Percentiles rank a stretch among this genome's conserved stretches.
phyloP scores from a whole-genome alignment of 2,797 vertebrate species.

The Serranus cabrilla region DNA sequence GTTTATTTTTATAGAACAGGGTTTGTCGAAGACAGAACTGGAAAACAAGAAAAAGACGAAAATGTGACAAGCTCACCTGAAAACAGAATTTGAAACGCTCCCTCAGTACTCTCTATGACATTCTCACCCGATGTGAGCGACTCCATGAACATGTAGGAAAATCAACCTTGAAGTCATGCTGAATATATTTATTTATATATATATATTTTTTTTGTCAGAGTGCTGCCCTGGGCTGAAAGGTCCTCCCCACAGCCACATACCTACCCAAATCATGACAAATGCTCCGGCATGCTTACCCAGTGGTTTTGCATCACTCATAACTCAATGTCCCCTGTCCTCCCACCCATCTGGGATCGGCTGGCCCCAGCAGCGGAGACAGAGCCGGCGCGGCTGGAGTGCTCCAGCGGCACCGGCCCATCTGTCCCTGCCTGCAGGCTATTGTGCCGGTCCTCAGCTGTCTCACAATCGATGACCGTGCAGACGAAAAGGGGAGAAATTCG shows the following conservation, averaged over 20 bases:
- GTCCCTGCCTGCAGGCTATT: conserved; percentile 68
- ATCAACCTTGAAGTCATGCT: conserved; percentile 4
- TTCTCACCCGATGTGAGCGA: background rate
- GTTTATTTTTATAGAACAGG: conserved; percentile 60
- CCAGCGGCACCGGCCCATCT: conserved; percentile 68
- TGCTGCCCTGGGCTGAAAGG: conserved; percentile 5
- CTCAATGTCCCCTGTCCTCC: conserved; percentile 68
- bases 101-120: conserved; percentile 11
- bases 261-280: conserved; percentile 75
- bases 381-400: conserved; percentile 40
- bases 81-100: conserved; percentile 23
- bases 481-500: conserved; percentile 26
- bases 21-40: conserved; percentile 21
- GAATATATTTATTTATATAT: conserved; percentile 19
- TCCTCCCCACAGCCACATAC: conserved; percentile 39
- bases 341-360: conserved; percentile 72
- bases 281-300: conserved; percentile 70
- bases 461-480: conserved; percentile 64
- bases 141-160: background rate
- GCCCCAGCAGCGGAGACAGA: conserved; percentile 43
- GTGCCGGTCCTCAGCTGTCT: conserved; percentile 62
- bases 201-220: conserved; percentile 28
- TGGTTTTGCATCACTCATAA: conserved; percentile 79
- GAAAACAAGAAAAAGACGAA: conserved; percentile 35
- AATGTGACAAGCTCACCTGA: conserved; percentile 23